Evolutionary conservation across 2,888 invertebrate species (phyloP), one percentile per base, ranked within the genome.

Genomic region (Torymus aiolomorphi): DNA sequence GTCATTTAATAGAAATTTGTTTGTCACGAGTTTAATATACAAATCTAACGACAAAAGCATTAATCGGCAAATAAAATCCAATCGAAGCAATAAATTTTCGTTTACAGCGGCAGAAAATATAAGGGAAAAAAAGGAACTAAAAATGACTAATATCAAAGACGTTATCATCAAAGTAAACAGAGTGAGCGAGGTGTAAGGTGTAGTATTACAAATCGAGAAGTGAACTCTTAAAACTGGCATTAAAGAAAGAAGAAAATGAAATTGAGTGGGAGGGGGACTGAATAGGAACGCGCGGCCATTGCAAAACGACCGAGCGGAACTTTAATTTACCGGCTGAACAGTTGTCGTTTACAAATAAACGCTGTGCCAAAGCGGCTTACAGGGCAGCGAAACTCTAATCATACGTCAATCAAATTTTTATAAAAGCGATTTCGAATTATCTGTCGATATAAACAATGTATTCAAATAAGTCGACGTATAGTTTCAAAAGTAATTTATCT

Each of bases 251-350:
- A 67, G 52, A 56, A 75, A 54, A 76, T 24, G 67, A 69, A 76
- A 61, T 61, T n/a, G 52, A 72, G 54, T 54, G 14, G 18, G 62
- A 42, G 8, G 42, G 8, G 42, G 42, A 10, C 31, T 51, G 51
- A 5, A 16, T 61, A 42, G 42, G 42, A 42, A 42, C 61, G 11
- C 24, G 12, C 70, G 42, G 62, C 62, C 54, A 70, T 74, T 74
- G 65, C 49, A 63, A 65, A 74, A 63, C 65, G 57, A 74, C 49
- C 67, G 62, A 63, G 49, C 75, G 54, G 24, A 76, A 76, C 75
- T 76, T 76, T 76, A 67, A 76, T 76, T 76, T 76, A 31, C 59
- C 49, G 61, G 67, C 75, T 76, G 67, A 76, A 67, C 75, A 76
- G 69, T 66, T 61, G 31, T 52, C 61, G 51, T 20, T 76, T 54